These are phyloP conservation scores for Orthosia gothica DNA, from an alignment of 2,888 invertebrate species.

Conservation along the genomic window DNA sequence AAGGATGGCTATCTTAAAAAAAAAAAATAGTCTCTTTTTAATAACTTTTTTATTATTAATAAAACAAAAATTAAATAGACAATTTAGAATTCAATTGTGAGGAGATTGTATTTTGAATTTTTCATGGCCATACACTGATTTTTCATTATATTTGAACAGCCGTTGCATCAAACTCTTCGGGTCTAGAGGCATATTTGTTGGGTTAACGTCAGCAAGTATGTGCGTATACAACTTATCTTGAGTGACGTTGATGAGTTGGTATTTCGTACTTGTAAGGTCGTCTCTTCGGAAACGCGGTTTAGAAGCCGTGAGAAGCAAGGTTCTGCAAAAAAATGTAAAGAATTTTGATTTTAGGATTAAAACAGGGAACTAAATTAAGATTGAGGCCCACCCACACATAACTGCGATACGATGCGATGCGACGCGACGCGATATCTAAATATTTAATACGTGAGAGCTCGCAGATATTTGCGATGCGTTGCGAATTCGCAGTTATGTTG, in stretches of 20 bases:
- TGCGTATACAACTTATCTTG: constrained; percentile 38
- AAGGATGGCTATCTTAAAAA: too few relatives aligned
- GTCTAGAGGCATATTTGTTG: constrained; percentile 36
- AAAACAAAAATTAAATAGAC: too few relatives aligned
- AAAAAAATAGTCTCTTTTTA: too few relatives aligned
- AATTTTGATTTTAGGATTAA: not conserved
- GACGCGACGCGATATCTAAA: too few relatives aligned
- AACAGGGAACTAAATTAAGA: too few relatives aligned
- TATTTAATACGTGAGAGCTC: too few relatives aligned
- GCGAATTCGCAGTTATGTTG: too few relatives aligned
- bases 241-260: constrained; percentile 39
- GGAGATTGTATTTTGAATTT: not conserved
- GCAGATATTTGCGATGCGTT: too few relatives aligned
- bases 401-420: too few relatives aligned
- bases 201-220: constrained; percentile 55
- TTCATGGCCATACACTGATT: not conserved
- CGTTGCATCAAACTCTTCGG: constrained; percentile 38
- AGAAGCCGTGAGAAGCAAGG: constrained; percentile 14
- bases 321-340: constrained; percentile 24
- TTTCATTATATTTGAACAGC: constrained; percentile 15
- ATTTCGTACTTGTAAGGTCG: constrained; percentile 44
- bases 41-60: too few relatives aligned
- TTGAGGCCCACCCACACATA: too few relatives aligned
- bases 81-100: constrained; percentile 1
- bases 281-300: constrained; percentile 18